phyloP scores from a whole-genome alignment of 2,888 invertebrate genomes.

The Cephus nigrinus region DNA sequence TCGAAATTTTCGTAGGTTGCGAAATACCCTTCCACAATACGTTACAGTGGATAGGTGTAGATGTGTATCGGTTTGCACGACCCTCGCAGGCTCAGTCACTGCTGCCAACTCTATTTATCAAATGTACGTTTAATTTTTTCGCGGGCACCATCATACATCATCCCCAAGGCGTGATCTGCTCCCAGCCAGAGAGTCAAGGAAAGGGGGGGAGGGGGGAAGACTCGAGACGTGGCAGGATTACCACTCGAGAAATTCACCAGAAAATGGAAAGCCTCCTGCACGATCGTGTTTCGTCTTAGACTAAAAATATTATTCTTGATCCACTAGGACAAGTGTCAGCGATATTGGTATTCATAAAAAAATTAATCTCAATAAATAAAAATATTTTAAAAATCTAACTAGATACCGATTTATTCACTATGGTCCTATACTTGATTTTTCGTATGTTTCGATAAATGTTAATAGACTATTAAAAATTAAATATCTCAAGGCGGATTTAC shows the following conservation, averaged over 20 bases:
- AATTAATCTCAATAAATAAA: background rate
- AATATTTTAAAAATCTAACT: background rate
- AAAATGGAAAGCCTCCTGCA: conserved; percentile 39
- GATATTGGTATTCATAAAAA: background rate
- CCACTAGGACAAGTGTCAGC: background rate
- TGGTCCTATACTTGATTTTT: background rate
- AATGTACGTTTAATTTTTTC: conserved; percentile 63
- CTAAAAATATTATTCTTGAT: background rate
- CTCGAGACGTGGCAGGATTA: conserved; percentile 57
- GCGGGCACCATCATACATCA: conserved; percentile 59
- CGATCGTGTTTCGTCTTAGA: background rate
- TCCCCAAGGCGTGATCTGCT: conserved; percentile 54
- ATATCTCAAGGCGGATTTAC: background rate
- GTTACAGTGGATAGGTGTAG: background rate
- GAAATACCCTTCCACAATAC: background rate
- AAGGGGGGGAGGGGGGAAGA: background rate
- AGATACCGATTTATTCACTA: background rate
- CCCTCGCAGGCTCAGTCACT: conserved; percentile 29
- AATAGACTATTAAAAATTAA: background rate
- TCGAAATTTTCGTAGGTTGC: conserved; percentile 33
- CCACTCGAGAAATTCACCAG: conserved; percentile 50
- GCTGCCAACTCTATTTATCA: conserved; percentile 60
- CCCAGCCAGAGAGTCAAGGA: background rate
- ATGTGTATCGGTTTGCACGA: background rate
- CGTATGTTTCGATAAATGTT: background rate